phyloP scores from a whole-genome alignment of 2,888 invertebrate species.

The Fragum sueziense region DNA sequence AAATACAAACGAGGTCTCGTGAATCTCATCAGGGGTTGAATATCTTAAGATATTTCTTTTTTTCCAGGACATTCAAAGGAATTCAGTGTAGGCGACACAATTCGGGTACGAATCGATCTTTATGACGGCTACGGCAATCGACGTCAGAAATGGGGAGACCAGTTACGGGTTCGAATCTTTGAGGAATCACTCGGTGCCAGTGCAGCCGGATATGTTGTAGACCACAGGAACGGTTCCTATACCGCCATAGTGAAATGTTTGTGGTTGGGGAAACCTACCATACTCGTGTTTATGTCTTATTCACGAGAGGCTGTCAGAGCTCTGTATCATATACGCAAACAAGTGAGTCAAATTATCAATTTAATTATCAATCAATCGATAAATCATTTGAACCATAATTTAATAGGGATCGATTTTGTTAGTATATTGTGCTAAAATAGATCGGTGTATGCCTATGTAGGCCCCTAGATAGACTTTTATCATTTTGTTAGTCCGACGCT shows the following conservation, averaged over 20 bases:
- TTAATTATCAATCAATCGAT: too few species aligned
- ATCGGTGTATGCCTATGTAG: too few species aligned
- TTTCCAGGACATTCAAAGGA: background rate
- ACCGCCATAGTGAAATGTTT: background rate
- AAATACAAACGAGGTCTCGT: too few species aligned
- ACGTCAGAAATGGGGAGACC: conserved; percentile 1
- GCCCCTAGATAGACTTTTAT: too few species aligned
- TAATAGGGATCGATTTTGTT: too few species aligned
- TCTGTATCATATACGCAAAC: background rate
- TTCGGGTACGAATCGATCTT: background rate
- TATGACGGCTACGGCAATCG: background rate
- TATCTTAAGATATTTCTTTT: too few species aligned
- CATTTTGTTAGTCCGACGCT: too few species aligned
- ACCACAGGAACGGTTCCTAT: conserved; percentile 13
- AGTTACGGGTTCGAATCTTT: conserved; percentile 16
- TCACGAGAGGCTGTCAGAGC: conserved; percentile 1
- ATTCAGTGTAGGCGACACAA: background rate
- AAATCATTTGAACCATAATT: too few species aligned
- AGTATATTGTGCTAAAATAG: too few species aligned
- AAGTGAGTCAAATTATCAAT: too few species aligned
- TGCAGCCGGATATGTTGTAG: background rate
- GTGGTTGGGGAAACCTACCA: conserved; percentile 3
- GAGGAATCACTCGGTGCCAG: background rate
- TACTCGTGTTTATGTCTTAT: conserved; percentile 5
- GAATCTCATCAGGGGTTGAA: too few species aligned